These are phyloP conservation scores for Himalopsyche tibetana DNA, from an alignment of 2,888 invertebrate species.

Conservation along the genomic window DNA sequence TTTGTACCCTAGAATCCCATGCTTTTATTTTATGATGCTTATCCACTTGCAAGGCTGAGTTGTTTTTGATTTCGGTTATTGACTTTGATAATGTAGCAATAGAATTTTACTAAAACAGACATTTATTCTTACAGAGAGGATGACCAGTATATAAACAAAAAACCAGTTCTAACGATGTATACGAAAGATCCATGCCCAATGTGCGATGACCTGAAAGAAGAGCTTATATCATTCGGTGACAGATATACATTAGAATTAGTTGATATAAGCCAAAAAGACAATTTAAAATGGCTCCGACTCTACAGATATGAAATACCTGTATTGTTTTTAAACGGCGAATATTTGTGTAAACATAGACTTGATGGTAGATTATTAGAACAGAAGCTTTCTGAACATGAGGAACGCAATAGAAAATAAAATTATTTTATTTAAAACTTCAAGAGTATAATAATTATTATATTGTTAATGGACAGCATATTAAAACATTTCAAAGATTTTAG, in stretches of 20 bases:
- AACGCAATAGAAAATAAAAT: slow-evolving; percentile 32
- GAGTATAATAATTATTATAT: too few relatives aligned
- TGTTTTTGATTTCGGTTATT: too few relatives aligned
- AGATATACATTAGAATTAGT: slow-evolving; percentile 83
- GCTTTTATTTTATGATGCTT: too few relatives aligned
- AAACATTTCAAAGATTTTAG: too few relatives aligned
- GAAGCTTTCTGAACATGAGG: slow-evolving; percentile 73
- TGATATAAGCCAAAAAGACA: slow-evolving; percentile 85
- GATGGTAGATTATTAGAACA: slow-evolving; percentile 78
- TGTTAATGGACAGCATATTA: too few relatives aligned
- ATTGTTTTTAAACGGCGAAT: slow-evolving; percentile 88
- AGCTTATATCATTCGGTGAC: slow-evolving; percentile 78
- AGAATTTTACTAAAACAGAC: background rate
- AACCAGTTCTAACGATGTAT: slow-evolving; percentile 85
- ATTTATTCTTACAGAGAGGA: slow-evolving; percentile 72
- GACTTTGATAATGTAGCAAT: too few relatives aligned
- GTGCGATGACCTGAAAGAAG: slow-evolving; percentile 86
- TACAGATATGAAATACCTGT: slow-evolving; percentile 93
- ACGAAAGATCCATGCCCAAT: slow-evolving; percentile 89
- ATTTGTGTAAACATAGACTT: slow-evolving; percentile 86
- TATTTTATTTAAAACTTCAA: background rate
- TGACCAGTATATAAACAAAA: slow-evolving; percentile 69
- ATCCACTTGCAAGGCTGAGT: too few relatives aligned
- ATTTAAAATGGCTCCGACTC: slow-evolving; percentile 83
- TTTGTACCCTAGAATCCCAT: too few relatives aligned